Base-by-base conservation (phyloP, 1,140 invertebrate species). In the Aphaenogaster floridana region DNA sequence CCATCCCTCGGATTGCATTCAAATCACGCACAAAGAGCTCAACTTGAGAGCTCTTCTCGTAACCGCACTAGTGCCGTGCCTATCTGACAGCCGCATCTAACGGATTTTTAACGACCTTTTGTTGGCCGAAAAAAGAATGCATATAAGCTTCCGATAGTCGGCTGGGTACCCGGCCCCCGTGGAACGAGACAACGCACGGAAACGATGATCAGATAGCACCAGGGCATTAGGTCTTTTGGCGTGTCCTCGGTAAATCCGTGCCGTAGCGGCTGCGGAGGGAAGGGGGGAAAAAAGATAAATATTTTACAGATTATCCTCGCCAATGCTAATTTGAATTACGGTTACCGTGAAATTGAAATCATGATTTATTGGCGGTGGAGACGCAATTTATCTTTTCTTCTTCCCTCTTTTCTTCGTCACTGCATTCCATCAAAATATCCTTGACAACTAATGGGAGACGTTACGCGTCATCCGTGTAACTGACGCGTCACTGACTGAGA, bases 81-180 rank as follows among this genome's bases (percentile, higher is more conserved):
- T 94, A 95, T 95, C 94, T 95, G 94, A 93, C 94, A 93, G 89
- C 87, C 93, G 91, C 91, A 95, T 95, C 94, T 94, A 94, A 95
- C 94, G 94, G 93, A 94, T 94, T 95, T 94, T 94, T 94, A 94
- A 95, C 94, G 94, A 95, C 93, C 94, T 94, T 95, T 95, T 95
- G 94, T 95, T 94, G 88, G 86, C 91, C 90, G 77, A 94, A 94
- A 94, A 94, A 93, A 87, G 84, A 78, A 79, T 93, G 89, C 88
- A 89, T 77, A 81, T 88, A 91, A 90, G 90, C 86, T 86, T 86
- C 90, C 87, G 91, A 92, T 90, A 89, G 91, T 86, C 86, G 86
- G 85, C 85, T 59, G 81, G 89, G 77, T 86, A 80, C 77, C 63
- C 76, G 66, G 42, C 45, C 72, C 72, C 88, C 39, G 68, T 87